Evolutionary conservation across 2,888 invertebrate genomes (phyloP).

Genomic region (Rapana venosa): DNA sequence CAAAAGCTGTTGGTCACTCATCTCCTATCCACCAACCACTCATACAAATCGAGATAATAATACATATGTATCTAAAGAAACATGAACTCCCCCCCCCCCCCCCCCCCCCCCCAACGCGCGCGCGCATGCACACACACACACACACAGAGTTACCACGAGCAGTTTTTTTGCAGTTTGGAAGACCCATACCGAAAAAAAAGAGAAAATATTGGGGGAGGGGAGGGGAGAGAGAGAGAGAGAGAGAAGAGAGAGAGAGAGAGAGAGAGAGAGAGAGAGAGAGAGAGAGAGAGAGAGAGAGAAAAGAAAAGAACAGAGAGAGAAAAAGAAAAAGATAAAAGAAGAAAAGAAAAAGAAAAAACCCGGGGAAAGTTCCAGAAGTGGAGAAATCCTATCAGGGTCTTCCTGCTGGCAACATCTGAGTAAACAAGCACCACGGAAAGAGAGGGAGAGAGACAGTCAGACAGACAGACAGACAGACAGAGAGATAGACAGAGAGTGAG

Average conservation of each 20-base stretch:
- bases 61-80: no score
- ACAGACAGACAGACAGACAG: neutral
- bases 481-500: neutral
- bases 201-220: no score
- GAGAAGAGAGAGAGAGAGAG: neutral
- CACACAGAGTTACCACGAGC: no score
- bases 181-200: no score
- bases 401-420: slow-evolving; percentile 35
- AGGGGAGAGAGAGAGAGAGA: neutral
- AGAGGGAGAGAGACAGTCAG: neutral
- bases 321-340: neutral
- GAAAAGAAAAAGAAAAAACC: neutral
- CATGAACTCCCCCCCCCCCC: no score
- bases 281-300: neutral
- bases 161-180: no score
- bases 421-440: neutral
- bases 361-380: neutral
- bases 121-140: no score
- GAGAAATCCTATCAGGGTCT: slow-evolving; percentile 10
- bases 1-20: no score
- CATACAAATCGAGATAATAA: no score
- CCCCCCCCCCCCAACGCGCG: no score
- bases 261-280: neutral
- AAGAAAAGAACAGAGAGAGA: neutral
- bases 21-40: no score